Base-by-base conservation (phyloP, 2,888 invertebrate species). In the Imbricaverruca yamaguchii region DNA sequence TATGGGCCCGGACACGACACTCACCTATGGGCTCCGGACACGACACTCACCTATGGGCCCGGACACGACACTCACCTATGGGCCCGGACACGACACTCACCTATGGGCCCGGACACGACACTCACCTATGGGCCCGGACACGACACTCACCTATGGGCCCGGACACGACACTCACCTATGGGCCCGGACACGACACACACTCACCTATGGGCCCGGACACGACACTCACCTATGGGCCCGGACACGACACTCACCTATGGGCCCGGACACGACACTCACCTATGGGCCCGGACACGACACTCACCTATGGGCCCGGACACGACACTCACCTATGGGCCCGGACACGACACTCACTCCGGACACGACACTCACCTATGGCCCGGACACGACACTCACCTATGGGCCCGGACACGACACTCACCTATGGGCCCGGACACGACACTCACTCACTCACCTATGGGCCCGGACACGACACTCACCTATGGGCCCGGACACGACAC, bases 301-400 rank as follows among this genome's bases (percentile, higher is more conserved):
- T 89, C 87, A 94, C 96, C 96, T 87, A 96, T 92, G 69, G 95
- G 39, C 39, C 39, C 39, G 39, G 39, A 39, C 39, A 39, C 39
- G 59, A 59, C 83, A 87, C 89, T 89, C 87, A 94, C 96, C 96
- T 87, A 96, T 92, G 69, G 95, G 39, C 2, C 39, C 39, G n/a
- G n/a, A n/a, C n/a, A n/a, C n/a, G n/a, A n/a, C n/a, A n/a, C n/a
- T n/a, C n/a, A n/a, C n/a, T n/a, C 39, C 39, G 39, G 39, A 39
- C 39, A 39, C 39, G 59, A 59, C 83, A 87, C 89, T 89, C 87
- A 94, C 96, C 96, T 87, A 96, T 92, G 69, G 95, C 94, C 39
- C 39, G 39, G 39, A 39, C 39, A 39, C 39, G 59, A 59, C 83
- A 87, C 89, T 89, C 87, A 94, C 96, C 96, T 87, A 96, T 92